These are phyloP conservation scores for Cheilosia pagana DNA, from an alignment of 2,888 invertebrate genomes.

Conservation along the genomic window DNA sequence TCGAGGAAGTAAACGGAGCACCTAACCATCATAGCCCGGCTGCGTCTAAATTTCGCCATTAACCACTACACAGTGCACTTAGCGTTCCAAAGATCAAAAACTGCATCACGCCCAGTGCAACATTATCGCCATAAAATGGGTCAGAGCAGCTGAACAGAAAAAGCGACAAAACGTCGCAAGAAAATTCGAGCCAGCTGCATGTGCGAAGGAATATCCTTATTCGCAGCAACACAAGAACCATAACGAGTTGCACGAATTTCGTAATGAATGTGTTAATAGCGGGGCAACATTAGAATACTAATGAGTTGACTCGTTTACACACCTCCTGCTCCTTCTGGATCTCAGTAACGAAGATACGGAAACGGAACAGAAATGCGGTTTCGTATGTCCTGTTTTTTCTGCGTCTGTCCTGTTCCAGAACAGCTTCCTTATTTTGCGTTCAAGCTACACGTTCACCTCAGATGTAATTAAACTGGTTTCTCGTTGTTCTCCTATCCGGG, in stretches of 20 bases:
- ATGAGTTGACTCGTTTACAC: slow-evolving; percentile 69
- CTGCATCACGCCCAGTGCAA: slow-evolving; percentile 40
- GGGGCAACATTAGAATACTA: slow-evolving; percentile 70
- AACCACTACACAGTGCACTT: slow-evolving; percentile 58
- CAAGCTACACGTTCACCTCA: slow-evolving; percentile 49
- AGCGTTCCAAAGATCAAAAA: slow-evolving; percentile 51
- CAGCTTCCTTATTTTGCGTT: slow-evolving; percentile 42
- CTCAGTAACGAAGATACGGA: slow-evolving; percentile 14
- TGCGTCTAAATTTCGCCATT: slow-evolving; percentile 62
- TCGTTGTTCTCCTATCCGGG: slow-evolving; percentile 8
- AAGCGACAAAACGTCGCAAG: not conserved
- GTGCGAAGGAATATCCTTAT: slow-evolving; percentile 44
- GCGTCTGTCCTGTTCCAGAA: not conserved
- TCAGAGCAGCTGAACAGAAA: slow-evolving; percentile 29
- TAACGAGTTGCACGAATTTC: slow-evolving; percentile 70
- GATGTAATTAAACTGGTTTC: slow-evolving; percentile 63
- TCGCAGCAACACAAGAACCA: slow-evolving; percentile 51
- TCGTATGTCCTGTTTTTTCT: slow-evolving; percentile 37
- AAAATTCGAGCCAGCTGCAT: slow-evolving; percentile 11
- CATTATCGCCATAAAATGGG: slow-evolving; percentile 62
- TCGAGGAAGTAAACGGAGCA: slow-evolving; percentile 4
- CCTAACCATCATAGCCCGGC: slow-evolving; percentile 30
- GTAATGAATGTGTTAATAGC: slow-evolving; percentile 73
- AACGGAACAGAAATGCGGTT: slow-evolving; percentile 46
- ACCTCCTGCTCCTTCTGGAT: slow-evolving; percentile 1